phyloP scores from a whole-genome alignment of 2,797 vertebrate species.

The Hippopotamyrus pictus region DNA sequence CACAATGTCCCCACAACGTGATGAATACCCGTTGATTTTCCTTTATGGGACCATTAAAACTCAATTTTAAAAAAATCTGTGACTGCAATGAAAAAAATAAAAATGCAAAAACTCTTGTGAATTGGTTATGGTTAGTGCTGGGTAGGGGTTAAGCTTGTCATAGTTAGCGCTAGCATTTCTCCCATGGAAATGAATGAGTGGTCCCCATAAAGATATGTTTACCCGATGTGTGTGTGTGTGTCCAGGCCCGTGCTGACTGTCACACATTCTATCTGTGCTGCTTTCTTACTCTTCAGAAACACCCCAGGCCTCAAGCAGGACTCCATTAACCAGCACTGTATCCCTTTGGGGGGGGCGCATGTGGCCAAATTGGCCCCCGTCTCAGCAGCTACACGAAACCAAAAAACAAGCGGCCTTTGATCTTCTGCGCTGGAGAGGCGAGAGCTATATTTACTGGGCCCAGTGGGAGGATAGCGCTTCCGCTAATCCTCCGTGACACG shows the following conservation, averaged over 20 bases:
- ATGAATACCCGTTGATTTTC: no score
- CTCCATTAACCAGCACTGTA: neutral
- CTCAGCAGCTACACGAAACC: neutral
- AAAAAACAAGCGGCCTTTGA: neutral
- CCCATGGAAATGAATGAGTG: neutral
- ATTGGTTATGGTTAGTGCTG: neutral
- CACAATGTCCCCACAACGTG: no score
- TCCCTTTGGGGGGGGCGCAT: neutral
- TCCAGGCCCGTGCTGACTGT: neutral
- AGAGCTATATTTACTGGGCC: conserved; percentile 12
- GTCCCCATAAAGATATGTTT: neutral
- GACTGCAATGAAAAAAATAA: no score
- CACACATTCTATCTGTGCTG: neutral
- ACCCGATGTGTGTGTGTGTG: neutral
- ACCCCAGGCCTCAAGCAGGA: neutral
- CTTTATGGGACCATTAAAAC: no score
- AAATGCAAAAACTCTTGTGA: no score
- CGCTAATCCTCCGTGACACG: neutral
- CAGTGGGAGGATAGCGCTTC: neutral
- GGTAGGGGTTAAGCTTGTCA: neutral
- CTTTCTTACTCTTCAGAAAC: neutral
- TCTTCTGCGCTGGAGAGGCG: neutral
- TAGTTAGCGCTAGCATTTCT: neutral
- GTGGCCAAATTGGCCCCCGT: neutral
- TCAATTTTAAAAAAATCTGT: no score